Evolutionary conservation across 2,797 vertebrate genomes (phyloP).

Genomic region (Kryptolebias ocellatus): DNA sequence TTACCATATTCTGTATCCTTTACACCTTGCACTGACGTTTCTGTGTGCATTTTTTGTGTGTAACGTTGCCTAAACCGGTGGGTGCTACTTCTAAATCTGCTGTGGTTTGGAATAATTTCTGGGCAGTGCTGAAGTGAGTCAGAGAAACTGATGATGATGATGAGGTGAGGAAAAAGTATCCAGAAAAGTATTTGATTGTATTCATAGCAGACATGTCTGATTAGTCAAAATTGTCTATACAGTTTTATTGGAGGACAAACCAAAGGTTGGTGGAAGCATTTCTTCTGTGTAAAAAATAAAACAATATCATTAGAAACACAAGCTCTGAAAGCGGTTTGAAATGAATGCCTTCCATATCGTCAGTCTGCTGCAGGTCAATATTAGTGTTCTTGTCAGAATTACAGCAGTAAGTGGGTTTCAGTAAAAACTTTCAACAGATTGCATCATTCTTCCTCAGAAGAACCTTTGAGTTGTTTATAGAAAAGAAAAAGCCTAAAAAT

Average conservation of each 20-base stretch:
- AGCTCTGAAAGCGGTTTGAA: no score
- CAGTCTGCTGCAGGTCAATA: constrained; percentile 13
- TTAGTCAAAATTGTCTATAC: neutral
- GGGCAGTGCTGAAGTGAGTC: constrained; percentile 42
- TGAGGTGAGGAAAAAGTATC: constrained; percentile 5
- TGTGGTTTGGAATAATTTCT: constrained; percentile 34
- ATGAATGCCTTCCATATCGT: neutral
- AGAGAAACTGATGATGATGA: constrained; percentile 10
- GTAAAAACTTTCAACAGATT: constrained; percentile 57
- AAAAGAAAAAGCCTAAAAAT: constrained; percentile 38
- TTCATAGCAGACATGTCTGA: neutral
- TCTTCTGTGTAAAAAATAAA: neutral
- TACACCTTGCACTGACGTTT: constrained; percentile 9
- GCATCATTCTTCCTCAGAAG: constrained; percentile 59
- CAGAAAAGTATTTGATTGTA: neutral
- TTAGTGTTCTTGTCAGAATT: constrained; percentile 46
- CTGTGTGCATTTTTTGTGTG: constrained; percentile 29
- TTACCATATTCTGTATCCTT: constrained; percentile 54
- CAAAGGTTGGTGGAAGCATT: neutral
- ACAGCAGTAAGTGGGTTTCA: constrained; percentile 32
- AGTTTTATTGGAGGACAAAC: neutral
- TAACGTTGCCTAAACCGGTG: constrained; percentile 21
- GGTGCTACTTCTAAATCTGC: constrained; percentile 27
- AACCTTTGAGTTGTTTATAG: constrained; percentile 53
- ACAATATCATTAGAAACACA: no score